Percentiles rank a stretch among this genome's conserved stretches.
Conservation (phyloP, 2,797 vertebrate genomes). For the Enteromius trimaculatus region DNA sequence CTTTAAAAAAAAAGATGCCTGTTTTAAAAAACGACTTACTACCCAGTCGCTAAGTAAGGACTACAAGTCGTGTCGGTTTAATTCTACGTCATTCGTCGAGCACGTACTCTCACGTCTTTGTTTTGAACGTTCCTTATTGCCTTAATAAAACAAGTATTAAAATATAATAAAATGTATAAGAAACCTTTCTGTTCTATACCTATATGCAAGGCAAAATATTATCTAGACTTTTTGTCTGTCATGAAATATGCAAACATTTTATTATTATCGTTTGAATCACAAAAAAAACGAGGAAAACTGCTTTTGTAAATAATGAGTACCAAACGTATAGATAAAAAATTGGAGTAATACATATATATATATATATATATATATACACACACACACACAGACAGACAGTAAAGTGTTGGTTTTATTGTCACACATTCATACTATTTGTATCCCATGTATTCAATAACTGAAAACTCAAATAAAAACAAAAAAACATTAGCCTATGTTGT, state of each 20-base stretch:
- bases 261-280: background rate
- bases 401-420: background rate
- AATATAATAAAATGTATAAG: background rate
- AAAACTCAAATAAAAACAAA: background rate
- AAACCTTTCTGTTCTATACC: background rate
- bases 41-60: background rate
- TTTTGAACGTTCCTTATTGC: background rate
- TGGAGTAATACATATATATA: no score
- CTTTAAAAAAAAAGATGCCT: no score
- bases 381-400: no score
- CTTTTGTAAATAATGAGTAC: background rate
- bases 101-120: background rate
- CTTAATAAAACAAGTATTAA: background rate
- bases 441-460: background rate
- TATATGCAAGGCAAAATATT: background rate
- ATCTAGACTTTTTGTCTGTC: background rate
- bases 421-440: background rate
- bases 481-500: background rate
- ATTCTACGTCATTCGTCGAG: conserved; percentile 1
- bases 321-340: no score
- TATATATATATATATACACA: no score
- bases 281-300: background rate
- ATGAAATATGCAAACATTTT: background rate
- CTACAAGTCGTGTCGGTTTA: conserved; percentile 1
- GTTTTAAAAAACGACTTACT: background rate